Evolutionary conservation across 1,140 invertebrate genomes (phyloP).

Genomic region (Bombus difficillimus): DNA sequence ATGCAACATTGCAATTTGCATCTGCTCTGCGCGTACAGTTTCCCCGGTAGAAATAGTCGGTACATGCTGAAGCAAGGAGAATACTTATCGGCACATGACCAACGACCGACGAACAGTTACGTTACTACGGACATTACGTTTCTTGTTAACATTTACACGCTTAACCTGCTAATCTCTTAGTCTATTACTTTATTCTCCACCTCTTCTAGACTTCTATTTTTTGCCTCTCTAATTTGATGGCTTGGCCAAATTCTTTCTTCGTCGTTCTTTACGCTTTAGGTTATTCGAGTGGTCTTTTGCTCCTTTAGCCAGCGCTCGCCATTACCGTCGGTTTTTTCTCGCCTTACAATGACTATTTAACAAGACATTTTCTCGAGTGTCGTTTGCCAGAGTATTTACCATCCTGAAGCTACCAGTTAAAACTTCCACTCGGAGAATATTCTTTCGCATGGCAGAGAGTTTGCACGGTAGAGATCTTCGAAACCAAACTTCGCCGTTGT

Average conservation of each 20-base stretch:
- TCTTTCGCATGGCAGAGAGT: neutral
- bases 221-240: too few species aligned
- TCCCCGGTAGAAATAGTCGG: neutral
- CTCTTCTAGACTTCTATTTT: neutral
- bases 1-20: constrained; percentile 68
- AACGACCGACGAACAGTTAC: constrained; percentile 45
- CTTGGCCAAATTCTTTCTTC: neutral
- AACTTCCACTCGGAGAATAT: constrained; percentile 51
- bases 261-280: neutral
- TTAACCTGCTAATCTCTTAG: constrained; percentile 52
- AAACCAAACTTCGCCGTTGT: neutral
- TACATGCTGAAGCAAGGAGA: too few species aligned
- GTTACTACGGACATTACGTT: constrained; percentile 41
- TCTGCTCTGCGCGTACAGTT: constrained; percentile 6
- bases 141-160: constrained; percentile 62
- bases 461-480: neutral
- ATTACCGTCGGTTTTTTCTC: neutral
- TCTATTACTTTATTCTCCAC: constrained; percentile 5
- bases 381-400: neutral
- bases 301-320: too few species aligned
- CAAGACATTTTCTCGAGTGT: constrained; percentile 54
- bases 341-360: constrained; percentile 45
- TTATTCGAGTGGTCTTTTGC: too few species aligned
- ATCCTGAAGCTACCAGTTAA: constrained; percentile 36
- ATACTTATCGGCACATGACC: neutral